Conservation (phyloP, 2,797 vertebrate species). For the Anabas testudineus region DNA sequence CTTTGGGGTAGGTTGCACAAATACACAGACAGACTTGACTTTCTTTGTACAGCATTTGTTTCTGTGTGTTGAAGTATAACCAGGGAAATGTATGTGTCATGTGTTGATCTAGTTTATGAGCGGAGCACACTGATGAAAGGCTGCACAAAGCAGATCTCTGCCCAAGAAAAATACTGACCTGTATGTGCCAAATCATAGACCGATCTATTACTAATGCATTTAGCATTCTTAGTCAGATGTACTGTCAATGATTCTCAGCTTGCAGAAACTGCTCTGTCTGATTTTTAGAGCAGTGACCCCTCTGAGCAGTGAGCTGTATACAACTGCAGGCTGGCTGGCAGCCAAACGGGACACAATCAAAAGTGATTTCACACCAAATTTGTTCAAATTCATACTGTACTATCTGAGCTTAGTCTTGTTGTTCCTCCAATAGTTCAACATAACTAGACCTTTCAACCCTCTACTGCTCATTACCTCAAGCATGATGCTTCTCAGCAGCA, state of each 20-base stretch:
- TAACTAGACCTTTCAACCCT: neutral
- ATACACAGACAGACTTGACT: neutral
- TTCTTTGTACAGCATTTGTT: too few relatives aligned
- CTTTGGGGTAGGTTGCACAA: constrained; percentile 11
- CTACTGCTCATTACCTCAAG: neutral
- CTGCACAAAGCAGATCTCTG: too few relatives aligned
- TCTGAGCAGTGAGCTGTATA: constrained; percentile 45
- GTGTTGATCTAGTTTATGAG: too few relatives aligned
- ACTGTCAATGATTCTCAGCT: neutral
- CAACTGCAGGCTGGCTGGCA: neutral
- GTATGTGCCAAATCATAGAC: neutral
- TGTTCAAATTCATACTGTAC: neutral
- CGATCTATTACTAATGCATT: neutral
- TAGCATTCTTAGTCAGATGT: neutral
- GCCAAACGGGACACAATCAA: constrained; percentile 27
- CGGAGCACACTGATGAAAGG: too few relatives aligned
- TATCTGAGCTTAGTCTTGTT: too few relatives aligned
- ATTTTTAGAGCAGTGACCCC: constrained; percentile 23
- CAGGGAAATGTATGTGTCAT: too few relatives aligned
- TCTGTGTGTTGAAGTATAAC: too few relatives aligned
- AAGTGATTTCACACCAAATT: constrained; percentile 12
- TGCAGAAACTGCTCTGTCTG: neutral
- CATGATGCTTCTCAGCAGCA: neutral
- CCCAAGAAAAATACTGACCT: neutral
- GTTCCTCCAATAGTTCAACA: too few relatives aligned